These are phyloP conservation scores for Habroteleia sp. DNA, from an alignment of 2,888 invertebrate genomes.

Conservation along the genomic window DNA sequence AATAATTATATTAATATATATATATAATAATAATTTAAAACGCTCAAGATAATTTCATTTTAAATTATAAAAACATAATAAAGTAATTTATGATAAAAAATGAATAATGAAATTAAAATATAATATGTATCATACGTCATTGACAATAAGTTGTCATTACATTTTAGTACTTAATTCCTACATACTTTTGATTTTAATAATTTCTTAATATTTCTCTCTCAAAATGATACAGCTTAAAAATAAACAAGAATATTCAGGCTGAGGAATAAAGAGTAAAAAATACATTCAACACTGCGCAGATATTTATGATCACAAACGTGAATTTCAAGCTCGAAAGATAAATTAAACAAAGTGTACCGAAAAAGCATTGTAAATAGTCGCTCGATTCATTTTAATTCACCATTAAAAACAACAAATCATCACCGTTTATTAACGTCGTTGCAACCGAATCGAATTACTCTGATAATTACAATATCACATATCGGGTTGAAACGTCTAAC, in stretches of 20 bases:
- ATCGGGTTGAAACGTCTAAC: not conserved
- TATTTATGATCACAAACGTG: constrained; percentile 14
- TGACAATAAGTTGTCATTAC: too few relatives aligned
- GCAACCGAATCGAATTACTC: constrained; percentile 26
- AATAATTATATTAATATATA: too few relatives aligned
- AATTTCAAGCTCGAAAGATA: constrained; percentile 4
- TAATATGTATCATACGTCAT: too few relatives aligned
- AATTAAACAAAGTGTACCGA: constrained; percentile 2
- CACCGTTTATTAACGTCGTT: constrained; percentile 1
- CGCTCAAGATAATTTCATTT: too few relatives aligned
- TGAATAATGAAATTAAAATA: too few relatives aligned
- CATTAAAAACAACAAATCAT: constrained; percentile 3
- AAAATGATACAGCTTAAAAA: too few relatives aligned
- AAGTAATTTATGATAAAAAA: too few relatives aligned
- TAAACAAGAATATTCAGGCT: not conserved
- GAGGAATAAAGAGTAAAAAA: not conserved
- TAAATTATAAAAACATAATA: too few relatives aligned
- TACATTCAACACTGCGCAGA: not conserved
- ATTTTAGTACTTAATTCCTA: too few relatives aligned
- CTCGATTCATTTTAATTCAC: constrained; percentile 1
- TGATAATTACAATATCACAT: constrained; percentile 11
- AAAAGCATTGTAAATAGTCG: constrained; percentile 17
- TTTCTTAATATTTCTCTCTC: too few relatives aligned
- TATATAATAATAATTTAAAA: too few relatives aligned
- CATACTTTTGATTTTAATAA: too few relatives aligned